Percentiles rank a stretch among this genome's conserved stretches.
These are phyloP conservation scores for Aselliscus stoliczkanus DNA, from an alignment of 2,797 vertebrate species.

Conservation along the genomic window DNA sequence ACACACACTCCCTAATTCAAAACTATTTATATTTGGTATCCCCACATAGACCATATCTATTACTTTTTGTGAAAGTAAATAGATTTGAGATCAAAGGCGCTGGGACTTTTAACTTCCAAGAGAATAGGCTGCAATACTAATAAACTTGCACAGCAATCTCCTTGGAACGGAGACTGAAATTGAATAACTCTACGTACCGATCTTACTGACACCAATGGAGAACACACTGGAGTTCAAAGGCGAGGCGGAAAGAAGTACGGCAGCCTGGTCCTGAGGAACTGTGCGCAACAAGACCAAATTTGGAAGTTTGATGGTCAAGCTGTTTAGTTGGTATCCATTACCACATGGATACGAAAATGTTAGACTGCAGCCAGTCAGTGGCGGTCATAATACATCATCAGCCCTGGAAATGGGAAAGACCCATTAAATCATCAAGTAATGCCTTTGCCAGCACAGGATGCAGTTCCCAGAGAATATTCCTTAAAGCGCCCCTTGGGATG, in stretches of 20 bases:
- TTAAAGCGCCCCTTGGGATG: slow-evolving; percentile 57
- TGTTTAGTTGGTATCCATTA: neutral
- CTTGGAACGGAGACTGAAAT: neutral
- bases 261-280: neutral
- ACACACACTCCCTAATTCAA: neutral
- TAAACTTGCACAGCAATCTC: neutral
- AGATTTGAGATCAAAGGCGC: slow-evolving; percentile 60
- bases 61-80: slow-evolving; percentile 33
- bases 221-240: neutral
- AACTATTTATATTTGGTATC: slow-evolving; percentile 28
- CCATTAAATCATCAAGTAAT: slow-evolving; percentile 56
- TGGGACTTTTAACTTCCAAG: slow-evolving; percentile 40
- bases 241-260: neutral
- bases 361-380: neutral
- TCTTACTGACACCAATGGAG: neutral
- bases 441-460: slow-evolving; percentile 37
- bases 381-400: slow-evolving; percentile 24
- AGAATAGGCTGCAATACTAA: neutral
- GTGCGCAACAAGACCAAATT: neutral
- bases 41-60: slow-evolving; percentile 41
- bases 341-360: neutral
- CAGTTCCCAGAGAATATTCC: slow-evolving; percentile 35
- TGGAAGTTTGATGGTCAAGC: neutral
- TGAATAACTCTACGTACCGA: neutral
- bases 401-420: slow-evolving; percentile 42